phyloP scores from a whole-genome alignment of 2,113 vertebrate species.

The Garra rufa region DNA sequence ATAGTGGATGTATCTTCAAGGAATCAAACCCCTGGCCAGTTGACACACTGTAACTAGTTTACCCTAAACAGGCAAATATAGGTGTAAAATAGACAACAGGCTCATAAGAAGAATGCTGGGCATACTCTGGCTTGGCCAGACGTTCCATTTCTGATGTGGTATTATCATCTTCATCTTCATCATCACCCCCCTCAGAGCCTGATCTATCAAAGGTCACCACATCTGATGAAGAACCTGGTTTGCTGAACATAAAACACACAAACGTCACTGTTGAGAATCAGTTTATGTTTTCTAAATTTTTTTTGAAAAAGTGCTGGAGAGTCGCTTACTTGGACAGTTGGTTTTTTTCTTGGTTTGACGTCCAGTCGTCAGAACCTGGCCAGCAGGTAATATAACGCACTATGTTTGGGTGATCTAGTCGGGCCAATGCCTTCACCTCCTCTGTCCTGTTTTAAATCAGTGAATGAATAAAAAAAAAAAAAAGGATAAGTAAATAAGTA shows the following conservation, averaged over 20 bases:
- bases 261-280: not conserved
- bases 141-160: not conserved
- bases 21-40: not conserved
- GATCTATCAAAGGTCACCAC: not conserved
- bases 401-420: constrained; percentile 46
- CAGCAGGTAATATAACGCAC: constrained; percentile 53
- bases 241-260: not conserved
- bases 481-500: too few species aligned
- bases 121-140: not conserved
- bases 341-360: not conserved
- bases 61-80: too few species aligned
- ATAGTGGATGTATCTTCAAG: too few species aligned
- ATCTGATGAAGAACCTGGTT: not conserved
- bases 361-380: not conserved
- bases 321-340: not conserved
- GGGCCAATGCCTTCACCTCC: constrained; percentile 52
- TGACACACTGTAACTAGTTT: too few species aligned
- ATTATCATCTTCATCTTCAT: too few species aligned
- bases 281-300: not conserved
- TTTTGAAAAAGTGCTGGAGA: not conserved
- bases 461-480: not conserved
- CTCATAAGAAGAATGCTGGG: too few species aligned
- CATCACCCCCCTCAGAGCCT: not conserved
- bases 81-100: too few species aligned
- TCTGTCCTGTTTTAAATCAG: too few species aligned